These are phyloP conservation scores for Zaprionus bogoriensis DNA, from an alignment of 2,888 invertebrate genomes.

Conservation along the genomic window DNA sequence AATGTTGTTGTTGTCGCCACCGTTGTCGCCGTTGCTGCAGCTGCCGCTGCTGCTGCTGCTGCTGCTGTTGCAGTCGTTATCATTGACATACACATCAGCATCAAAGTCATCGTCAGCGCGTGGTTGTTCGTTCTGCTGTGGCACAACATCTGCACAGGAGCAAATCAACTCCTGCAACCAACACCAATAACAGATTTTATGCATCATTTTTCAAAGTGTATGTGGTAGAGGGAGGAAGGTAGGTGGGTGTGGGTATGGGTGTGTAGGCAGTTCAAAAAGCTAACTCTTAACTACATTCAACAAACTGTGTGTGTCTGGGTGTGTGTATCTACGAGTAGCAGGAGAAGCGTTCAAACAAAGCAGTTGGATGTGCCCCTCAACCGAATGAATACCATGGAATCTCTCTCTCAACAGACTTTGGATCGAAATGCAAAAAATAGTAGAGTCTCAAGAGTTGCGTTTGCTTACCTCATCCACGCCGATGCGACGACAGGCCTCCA, in stretches of 20 bases:
- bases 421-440: background rate
- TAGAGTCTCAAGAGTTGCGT: conserved; percentile 15
- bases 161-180: conserved; percentile 88
- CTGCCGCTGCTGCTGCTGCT: conserved; percentile 27
- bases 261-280: conserved; percentile 1
- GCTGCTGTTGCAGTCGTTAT: conserved; percentile 47
- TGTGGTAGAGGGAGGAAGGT: conserved; percentile 10
- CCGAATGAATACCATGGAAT: conserved; percentile 1
- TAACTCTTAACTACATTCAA: conserved; percentile 10
- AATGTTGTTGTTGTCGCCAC: conserved; percentile 45
- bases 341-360: conserved; percentile 32
- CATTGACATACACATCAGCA: conserved; percentile 68
- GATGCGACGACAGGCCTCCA: conserved; percentile 96
- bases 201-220: conserved; percentile 65
- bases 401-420: conserved; percentile 22
- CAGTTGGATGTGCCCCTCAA: conserved; percentile 4
- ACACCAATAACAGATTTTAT: conserved; percentile 84
- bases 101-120: conserved; percentile 78
- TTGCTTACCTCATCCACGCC: conserved; percentile 97
- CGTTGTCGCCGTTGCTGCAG: conserved; percentile 37
- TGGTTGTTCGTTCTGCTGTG: conserved; percentile 48
- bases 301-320: background rate
- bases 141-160: conserved; percentile 86
- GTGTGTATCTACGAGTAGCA: conserved; percentile 27
- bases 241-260: conserved; percentile 6